Evolutionary conservation across 2,113 vertebrate species (phyloP).

Genomic region (Forbesichthys agassizii): DNA sequence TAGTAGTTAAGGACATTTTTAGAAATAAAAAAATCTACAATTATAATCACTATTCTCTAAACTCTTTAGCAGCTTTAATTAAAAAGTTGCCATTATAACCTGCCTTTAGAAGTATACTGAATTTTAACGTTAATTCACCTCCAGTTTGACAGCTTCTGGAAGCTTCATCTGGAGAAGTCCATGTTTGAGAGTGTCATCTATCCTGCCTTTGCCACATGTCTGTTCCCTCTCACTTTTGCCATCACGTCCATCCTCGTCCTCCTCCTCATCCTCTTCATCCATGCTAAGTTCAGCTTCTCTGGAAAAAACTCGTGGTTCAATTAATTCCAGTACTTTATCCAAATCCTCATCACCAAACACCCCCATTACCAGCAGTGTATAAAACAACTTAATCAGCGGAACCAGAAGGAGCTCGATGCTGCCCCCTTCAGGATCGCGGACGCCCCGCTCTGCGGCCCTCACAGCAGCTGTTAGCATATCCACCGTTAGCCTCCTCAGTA

Average conservation of each 20-base stretch:
- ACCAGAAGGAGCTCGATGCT: slow-evolving; percentile 89
- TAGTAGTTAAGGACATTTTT: too few species aligned
- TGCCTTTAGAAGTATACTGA: not conserved
- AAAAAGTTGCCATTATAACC: too few species aligned
- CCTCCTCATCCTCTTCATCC: slow-evolving; percentile 22
- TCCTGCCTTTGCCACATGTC: slow-evolving; percentile 55
- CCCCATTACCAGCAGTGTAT: slow-evolving; percentile 88
- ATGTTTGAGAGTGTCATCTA: slow-evolving; percentile 69
- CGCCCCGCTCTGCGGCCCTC: slow-evolving; percentile 77
- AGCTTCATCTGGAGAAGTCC: slow-evolving; percentile 93
- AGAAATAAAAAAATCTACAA: too few species aligned
- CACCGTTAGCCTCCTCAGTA: slow-evolving; percentile 84
- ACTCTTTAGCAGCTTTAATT: too few species aligned
- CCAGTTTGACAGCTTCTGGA: slow-evolving; percentile 90
- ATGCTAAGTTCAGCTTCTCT: slow-evolving; percentile 12
- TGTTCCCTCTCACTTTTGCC: slow-evolving; percentile 52
- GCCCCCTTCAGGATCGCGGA: slow-evolving; percentile 90
- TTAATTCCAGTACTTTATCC: slow-evolving; percentile 81
- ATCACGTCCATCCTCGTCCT: slow-evolving; percentile 13
- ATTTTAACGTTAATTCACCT: slow-evolving; percentile 69
- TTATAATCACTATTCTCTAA: too few species aligned
- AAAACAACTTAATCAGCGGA: slow-evolving; percentile 88
- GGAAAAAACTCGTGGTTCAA: slow-evolving; percentile 85
- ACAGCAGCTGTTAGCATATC: slow-evolving; percentile 89
- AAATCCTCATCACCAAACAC: slow-evolving; percentile 85